Base-by-base conservation (phyloP, 1,140 invertebrate species). In the Leptopilina clavipes region DNA sequence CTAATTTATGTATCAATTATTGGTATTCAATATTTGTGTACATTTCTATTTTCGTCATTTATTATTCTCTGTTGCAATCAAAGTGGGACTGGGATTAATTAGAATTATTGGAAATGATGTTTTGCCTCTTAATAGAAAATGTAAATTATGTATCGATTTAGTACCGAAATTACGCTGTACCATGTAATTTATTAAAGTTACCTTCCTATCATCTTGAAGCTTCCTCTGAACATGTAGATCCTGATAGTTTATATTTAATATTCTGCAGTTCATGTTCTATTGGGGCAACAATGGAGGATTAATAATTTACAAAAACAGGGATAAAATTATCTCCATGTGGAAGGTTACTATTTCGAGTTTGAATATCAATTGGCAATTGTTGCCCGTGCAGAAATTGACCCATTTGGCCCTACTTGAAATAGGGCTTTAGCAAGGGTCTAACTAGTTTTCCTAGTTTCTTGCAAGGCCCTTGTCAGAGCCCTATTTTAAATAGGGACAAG, bases 21-120 rank as follows among this genome's bases (percentile, higher is more conserved):
- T n/a, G 22, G 18, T n/a, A 31, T 12, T 65, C 12, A 31, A 65
- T 65, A 37, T 65, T 25, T 12, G 10, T 17, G 0, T 17, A 65
- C 7, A 31, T n/a, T 37, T 14, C 56, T 31, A 31, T 65, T 65
- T 25, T 65, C 19, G 14, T 9, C 17, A 25, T 37, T 37, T 65
- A 19, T 65, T 65, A 25, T 65, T 65, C 22, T 14, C 59, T 37
- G 25, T 65, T 31, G 12, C 12, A 65, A 65, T 65, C 22, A 22
- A 14, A 65, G 59, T 65, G 59, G 12, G 14, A 12, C 6, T 22
- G 25, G 59, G 25, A 31, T 65, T 65, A 65, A 65, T 65, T 65
- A 65, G 59, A 65, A 65, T 65, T 65, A 65, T 31, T 65, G 59
- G 59, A 65, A 65, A 65, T 65, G 59, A n/a, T 31, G 14, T 65